Base-by-base conservation (phyloP, 92 coral and sea anemone species). In the Desmophyllum pertusum region DNA sequence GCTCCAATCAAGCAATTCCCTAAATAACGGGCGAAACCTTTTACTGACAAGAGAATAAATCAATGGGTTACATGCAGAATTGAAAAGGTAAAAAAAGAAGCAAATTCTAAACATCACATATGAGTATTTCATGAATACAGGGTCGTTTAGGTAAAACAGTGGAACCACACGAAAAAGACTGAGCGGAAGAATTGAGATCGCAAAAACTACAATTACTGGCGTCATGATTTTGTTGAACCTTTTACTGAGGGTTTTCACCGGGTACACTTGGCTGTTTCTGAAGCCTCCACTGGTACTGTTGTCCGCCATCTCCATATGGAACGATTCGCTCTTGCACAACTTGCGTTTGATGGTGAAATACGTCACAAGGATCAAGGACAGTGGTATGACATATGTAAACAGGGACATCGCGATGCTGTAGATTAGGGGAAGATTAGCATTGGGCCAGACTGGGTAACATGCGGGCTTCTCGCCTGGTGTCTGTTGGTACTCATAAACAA, bases 371-470 rank as follows among this genome's bases (percentile, higher is more conserved):
- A 93, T 88, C n/a, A 90, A 73, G 42, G 90, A 39, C 27, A 93
- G 67, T 0, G 93, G 96, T 2, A 90, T 41, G 27, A 90, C 68
- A 52, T 93, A 93, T 73, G 86, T 87, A 35, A 84, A 73, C 13
- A 93, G 9, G 21, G 85, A 52, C 35, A 85, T 50, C 10, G 77
- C 89, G 19, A 93, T 77, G 67, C 73, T 67, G 85, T 90, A 88
- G 29, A 77, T 76, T 73, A 81, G 66, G 11, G 53, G 40, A 40
- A 70, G 50, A 19, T 3, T 11, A 55, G 73, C 50, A 5, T 81
- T 86, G 5, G 94, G 94, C 96, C 96, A 93, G 2, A 37, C 55
- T 19, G 90, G 71, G 36, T 46, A 30, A 46, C 93, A 90, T 18
- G 17, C 48, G 10, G 70, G 52, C 17, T 19, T 27, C 21, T 0